phyloP scores from a whole-genome alignment of 2,797 vertebrate genomes.

The Notolabrus celidotus region DNA sequence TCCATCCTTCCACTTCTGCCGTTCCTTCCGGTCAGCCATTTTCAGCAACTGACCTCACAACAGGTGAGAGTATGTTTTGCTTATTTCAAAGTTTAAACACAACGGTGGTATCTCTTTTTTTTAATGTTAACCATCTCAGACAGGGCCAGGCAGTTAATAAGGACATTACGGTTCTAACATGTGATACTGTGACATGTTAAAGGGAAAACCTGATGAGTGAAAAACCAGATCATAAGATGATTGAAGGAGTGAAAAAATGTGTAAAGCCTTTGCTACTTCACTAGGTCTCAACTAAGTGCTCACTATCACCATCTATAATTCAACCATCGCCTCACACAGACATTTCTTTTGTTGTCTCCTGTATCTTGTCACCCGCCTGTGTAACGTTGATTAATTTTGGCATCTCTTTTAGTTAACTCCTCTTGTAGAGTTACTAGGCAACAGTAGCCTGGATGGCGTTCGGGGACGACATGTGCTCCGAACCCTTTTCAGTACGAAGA shows the following conservation, averaged over 20 bases:
- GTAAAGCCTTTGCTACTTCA: background rate
- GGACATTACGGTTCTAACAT: background rate
- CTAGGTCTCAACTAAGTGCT: background rate
- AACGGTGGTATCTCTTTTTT: background rate
- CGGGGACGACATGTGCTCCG: conserved; percentile 89
- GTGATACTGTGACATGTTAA: background rate
- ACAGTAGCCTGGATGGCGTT: conserved; percentile 87
- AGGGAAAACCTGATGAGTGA: background rate
- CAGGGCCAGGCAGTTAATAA: background rate
- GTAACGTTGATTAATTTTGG: background rate
- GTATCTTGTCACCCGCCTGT: background rate
- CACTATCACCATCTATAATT: too few relatives aligned
- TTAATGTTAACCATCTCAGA: background rate
- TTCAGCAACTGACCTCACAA: conserved; percentile 89
- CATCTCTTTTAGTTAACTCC: conserved; percentile 84
- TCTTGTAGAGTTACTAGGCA: conserved; percentile 88
- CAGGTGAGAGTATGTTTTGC: conserved; percentile 83
- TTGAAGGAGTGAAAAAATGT: background rate
- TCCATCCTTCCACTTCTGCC: conserved; percentile 89
- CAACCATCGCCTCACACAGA: too few relatives aligned
- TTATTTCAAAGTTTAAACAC: background rate
- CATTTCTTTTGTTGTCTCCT: background rate
- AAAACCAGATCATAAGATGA: background rate
- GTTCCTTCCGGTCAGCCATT: conserved; percentile 88
- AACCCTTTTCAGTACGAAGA: conserved; percentile 84